Evolutionary conservation across 1,140 invertebrate genomes (phyloP).

Genomic region (Asobara japonica): DNA sequence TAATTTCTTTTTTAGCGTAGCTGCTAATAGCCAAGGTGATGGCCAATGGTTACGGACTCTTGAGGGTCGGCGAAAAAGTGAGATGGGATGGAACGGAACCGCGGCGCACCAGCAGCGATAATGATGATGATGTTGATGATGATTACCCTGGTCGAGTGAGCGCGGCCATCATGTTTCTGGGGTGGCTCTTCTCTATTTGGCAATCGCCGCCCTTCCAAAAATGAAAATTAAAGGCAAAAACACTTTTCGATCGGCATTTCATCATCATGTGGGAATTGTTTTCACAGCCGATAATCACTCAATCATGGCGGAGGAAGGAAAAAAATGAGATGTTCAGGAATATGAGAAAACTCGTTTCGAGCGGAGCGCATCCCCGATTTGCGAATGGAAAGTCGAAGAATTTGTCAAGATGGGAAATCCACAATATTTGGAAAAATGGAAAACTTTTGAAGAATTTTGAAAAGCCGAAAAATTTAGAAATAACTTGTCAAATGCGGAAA

Average conservation of each 20-base stretch:
- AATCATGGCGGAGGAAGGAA: neutral
- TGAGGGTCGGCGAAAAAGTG: neutral
- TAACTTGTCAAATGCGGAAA: too few species aligned
- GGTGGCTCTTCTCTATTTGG: neutral
- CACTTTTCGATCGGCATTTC: neutral
- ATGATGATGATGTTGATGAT: conserved; percentile 28
- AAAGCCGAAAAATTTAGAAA: too few species aligned
- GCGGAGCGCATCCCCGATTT: too few species aligned
- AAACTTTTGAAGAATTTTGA: too few species aligned
- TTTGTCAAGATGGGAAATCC: too few species aligned
- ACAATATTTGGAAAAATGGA: too few species aligned
- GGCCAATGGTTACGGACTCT: conserved; percentile 14
- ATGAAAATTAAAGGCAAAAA: neutral
- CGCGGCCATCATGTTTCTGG: neutral
- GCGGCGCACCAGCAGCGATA: conserved; percentile 2
- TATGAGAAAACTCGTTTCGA: too few species aligned
- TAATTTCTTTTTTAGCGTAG: conserved; percentile 22
- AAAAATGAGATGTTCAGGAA: neutral
- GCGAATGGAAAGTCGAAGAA: too few species aligned
- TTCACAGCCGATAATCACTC: neutral
- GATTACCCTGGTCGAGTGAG: conserved; percentile 19
- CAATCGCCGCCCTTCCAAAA: too few species aligned
- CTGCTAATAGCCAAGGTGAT: conserved; percentile 21
- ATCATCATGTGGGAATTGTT: neutral
- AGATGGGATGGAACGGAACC: conserved; percentile 15